Conservation (phyloP, 92 coral and sea anemone genomes). For the Epizoanthus scotinus region DNA sequence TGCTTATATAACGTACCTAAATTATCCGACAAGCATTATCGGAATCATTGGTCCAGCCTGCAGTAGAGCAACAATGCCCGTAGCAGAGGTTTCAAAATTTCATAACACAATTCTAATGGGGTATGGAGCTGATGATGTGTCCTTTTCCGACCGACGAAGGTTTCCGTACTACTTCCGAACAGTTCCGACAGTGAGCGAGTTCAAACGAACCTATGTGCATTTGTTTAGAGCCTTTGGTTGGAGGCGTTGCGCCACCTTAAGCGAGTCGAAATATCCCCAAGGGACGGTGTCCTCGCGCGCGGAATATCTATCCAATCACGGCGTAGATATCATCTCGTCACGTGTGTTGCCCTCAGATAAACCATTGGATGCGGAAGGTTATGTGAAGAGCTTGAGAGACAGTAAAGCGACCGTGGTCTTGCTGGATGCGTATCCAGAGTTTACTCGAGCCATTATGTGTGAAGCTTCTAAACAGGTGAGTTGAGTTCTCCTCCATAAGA, state of each 20-base stretch:
- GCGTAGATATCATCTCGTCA: conserved; percentile 64
- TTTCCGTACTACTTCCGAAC: conserved; percentile 80
- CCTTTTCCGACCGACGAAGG: conserved; percentile 65
- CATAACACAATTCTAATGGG: conserved; percentile 80
- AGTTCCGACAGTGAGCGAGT: conserved; percentile 75
- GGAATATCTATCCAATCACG: conserved; percentile 60
- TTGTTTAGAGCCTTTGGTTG: conserved; percentile 62
- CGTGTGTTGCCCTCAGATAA: conserved; percentile 70
- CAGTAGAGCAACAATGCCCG: conserved; percentile 74
- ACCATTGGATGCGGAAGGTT: conserved; percentile 57
- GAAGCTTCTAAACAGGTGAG: conserved; percentile 74
- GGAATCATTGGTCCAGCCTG: conserved; percentile 84
- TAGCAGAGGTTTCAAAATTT: conserved; percentile 72
- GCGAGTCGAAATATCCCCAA: conserved; percentile 75
- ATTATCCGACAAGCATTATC: conserved; percentile 59
- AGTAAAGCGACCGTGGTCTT: conserved; percentile 62
- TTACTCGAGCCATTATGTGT: conserved; percentile 74
- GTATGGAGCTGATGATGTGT: conserved; percentile 79
- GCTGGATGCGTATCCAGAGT: conserved; percentile 73
- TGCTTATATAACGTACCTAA: conserved; percentile 69
- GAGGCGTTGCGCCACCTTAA: conserved; percentile 70
- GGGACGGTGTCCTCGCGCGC: conserved; percentile 72
- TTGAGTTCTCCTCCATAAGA: neutral
- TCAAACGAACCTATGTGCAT: conserved; percentile 63
- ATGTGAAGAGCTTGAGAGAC: conserved; percentile 55